Conservation (phyloP, 2,797 vertebrate genomes). For the Muraenolepis orangiensis region DNA sequence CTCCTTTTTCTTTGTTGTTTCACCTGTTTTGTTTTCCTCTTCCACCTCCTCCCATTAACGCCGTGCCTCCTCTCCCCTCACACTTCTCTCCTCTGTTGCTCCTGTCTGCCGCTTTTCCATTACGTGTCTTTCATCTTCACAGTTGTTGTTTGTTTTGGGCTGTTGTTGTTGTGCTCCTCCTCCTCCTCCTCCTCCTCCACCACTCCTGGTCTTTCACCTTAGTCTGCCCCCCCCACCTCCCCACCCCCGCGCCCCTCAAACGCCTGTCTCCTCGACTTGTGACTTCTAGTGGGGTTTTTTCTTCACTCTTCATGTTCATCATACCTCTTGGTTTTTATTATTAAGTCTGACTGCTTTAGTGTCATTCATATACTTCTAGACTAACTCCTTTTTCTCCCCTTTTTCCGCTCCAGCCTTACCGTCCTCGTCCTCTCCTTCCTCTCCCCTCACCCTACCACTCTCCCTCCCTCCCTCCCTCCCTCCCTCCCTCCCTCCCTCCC, state of each 20-base stretch:
- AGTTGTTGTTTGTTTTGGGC: neutral
- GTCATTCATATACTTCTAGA: constrained; percentile 1
- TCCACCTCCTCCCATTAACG: neutral
- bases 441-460: no score
- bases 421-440: no score
- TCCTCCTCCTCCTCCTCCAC: no score
- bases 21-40: no score
- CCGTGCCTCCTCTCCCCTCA: neutral
- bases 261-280: no score
- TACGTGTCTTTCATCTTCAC: neutral
- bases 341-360: neutral
- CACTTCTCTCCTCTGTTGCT: neutral
- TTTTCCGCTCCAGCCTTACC: neutral
- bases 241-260: no score
- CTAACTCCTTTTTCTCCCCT: neutral
- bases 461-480: constrained; percentile 9
- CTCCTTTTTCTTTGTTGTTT: neutral
- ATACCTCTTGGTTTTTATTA: no score
- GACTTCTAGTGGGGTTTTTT: no score
- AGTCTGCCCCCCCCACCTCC: neutral
- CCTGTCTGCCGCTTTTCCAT: neutral
- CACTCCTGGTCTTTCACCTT: neutral
- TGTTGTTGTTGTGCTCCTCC: neutral
- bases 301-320: no score
- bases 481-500: constrained; percentile 18